Percentiles rank a stretch among this genome's conserved stretches.
phyloP scores from a whole-genome alignment of 2,888 invertebrate genomes.

The Parnassius glacialis region DNA sequence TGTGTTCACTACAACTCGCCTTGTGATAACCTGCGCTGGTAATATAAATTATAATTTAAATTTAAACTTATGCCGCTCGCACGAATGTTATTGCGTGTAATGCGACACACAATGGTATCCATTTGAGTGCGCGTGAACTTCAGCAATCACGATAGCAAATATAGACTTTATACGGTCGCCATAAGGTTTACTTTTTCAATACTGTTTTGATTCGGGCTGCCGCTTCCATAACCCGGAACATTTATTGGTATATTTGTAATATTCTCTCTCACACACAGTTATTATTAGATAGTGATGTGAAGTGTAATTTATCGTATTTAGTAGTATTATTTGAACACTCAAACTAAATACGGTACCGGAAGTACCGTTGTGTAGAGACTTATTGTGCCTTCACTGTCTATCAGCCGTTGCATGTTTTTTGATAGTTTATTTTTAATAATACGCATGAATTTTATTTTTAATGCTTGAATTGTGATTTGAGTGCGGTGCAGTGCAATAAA shows the following conservation, averaged over 20 bases:
- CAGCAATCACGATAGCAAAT: background rate
- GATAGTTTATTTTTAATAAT: background rate
- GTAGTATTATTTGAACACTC: background rate
- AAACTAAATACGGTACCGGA: background rate
- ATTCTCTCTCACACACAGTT: too few relatives aligned
- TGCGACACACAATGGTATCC: background rate
- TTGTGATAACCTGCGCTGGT: constrained; percentile 50
- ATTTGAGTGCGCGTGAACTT: background rate
- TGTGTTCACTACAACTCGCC: constrained; percentile 46
- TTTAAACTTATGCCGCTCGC: background rate
- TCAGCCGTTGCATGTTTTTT: background rate
- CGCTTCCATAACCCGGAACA: too few relatives aligned
- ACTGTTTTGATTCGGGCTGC: too few relatives aligned
- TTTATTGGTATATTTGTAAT: too few relatives aligned
- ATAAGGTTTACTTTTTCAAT: too few relatives aligned
- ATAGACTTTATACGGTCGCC: too few relatives aligned
- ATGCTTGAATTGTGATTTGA: background rate
- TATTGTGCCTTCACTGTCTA: background rate
- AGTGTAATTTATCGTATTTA: background rate
- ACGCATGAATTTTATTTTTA: too few relatives aligned
- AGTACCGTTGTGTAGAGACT: background rate
- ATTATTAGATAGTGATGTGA: background rate
- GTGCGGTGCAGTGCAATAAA: background rate
- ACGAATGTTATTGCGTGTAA: background rate
- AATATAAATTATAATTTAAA: constrained; percentile 6